Evolutionary conservation across 2,113 vertebrate genomes (phyloP), one percentile per base, ranked within the genome.

Genomic region (Melanocharis versteri): DNA sequence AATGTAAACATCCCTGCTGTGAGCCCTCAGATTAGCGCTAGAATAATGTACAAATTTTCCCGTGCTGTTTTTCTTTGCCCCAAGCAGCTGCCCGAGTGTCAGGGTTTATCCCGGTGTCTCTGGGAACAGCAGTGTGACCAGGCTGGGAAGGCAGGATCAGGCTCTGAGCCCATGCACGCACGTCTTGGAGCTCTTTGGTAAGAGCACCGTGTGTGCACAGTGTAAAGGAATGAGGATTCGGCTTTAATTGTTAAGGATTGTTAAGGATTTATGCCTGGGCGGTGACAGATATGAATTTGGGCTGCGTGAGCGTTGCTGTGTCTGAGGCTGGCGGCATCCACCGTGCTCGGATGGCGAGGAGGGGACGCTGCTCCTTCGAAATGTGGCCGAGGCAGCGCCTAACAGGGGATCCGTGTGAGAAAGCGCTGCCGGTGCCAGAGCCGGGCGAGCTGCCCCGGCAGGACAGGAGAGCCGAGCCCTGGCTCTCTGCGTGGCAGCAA

Each of bases 61-160:
- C 1, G 0, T 16, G 76, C 24, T n/a, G 6, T 21, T 77, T 75
- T 84, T 37, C 66, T 77, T 58, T 58, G 28, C 75, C 45, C 58
- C 1, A 6, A 17, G 50, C 54, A 73, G 71, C n/a, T 0, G 0
- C 35, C 35, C 1, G 9, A 50, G 57, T 3, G 2, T 53, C 16
- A 13, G 31, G 15, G 11, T 44, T 83, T 84, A 21, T 53, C 48
- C 54, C 3, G 26, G 21, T 1, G 11, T 39, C 31, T 42, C 76
- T 6, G 44, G 64, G 70, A 93, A 20, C 0, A 0, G 35, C 3
- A 0, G 31, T 1, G 0, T 22, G 81, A 48, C 40, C 48, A 6
- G 48, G 27, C 54, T 50, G 66, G 78, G 45, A 51, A 48, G 37
- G 54, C 79, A 89, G 96, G 73, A 84, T 94, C 31, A 5, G 77